A percentile compares a stretch with the other conserved stretches of the same genome.
phyloP scores from a whole-genome alignment of 92 coral and sea anemone species.

The Porites lobata region DNA sequence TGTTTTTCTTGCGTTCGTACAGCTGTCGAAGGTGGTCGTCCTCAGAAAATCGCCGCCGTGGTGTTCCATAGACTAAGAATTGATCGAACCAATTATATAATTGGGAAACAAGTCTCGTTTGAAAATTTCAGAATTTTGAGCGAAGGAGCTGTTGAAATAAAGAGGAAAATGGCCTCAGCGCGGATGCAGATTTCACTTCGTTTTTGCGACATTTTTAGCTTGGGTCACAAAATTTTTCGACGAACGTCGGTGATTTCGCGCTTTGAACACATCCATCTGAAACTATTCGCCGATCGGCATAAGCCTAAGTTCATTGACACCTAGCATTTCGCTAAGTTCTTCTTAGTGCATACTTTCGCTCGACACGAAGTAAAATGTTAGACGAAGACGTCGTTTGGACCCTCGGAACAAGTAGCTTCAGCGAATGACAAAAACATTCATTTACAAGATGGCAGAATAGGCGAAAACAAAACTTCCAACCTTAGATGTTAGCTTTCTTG shows the following conservation, averaged over 20 bases:
- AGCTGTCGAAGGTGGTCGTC: slow-evolving; percentile 6
- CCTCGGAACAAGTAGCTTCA: slow-evolving; percentile 9
- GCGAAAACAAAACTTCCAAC: slow-evolving; percentile 26
- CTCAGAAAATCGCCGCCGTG: background rate
- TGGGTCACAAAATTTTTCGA: background rate
- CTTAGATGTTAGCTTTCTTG: background rate
- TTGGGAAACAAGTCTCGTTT: too few species aligned
- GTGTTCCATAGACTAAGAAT: background rate
- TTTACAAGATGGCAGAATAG: slow-evolving; percentile 36
- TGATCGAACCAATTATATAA: background rate
- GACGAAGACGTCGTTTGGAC: background rate
- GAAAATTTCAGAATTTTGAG: background rate
- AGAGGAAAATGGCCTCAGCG: background rate
- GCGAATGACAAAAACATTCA: slow-evolving; percentile 10
- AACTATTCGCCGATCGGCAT: background rate
- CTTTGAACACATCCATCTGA: background rate
- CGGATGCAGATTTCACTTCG: background rate
- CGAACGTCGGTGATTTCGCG: background rate
- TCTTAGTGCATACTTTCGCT: background rate
- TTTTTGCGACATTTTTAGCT: background rate
- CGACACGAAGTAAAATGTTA: slow-evolving; percentile 8
- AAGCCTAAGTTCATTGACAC: background rate
- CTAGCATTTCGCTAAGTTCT: background rate
- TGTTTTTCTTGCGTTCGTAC: background rate
- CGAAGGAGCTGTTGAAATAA: background rate